Evolutionary conservation across 2,888 invertebrate species (phyloP), one percentile per base, ranked within the genome.

Genomic region (Carcina quercana): DNA sequence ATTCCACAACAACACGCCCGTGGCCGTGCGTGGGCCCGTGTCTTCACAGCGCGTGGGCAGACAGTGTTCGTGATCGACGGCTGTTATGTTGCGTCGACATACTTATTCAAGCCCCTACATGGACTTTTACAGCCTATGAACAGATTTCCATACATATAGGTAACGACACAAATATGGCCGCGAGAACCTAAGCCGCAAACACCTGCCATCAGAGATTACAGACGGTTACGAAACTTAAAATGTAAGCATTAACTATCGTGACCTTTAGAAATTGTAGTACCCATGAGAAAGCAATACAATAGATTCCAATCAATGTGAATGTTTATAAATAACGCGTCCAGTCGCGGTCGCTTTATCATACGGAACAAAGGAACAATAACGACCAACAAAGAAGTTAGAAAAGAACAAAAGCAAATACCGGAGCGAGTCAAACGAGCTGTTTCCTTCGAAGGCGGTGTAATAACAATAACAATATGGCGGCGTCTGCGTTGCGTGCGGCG

Each of bases 361-460:
- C 55, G 40, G 62, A 74, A 76, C 74, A 76, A 78, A 72, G 64
- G 72, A 73, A 75, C 70, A 71, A 71, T 70, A 66, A 66, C 54
- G 50, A 59, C 57, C 59, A 64, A 73, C 70, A 74, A 76, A 74
- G 70, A 71, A 69, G 69, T 70, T 66, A 70, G 68, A 68, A 72
- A 72, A 65, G 60, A 72, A 73, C 71, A 73, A 74, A 74, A 68
- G 66, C 67, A 72, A 72, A 70, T 65, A 72, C 58, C 50, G 52
- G 49, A 55, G 60, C 52, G 50, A 67, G 63, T 65, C 60, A 59
- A 68, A 66, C 62, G 59, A 61, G 56, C 65, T 53, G 62, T 69
- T 78, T 73, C 69, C 68, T 66, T 69, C 58, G 59, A 64, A 50
- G 60, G 59, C 61, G 56, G 61, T 59, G 63, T 65, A 62, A 65